Base-by-base conservation (phyloP, 2,113 vertebrate species). In the Hippocampus barbouri region DNA sequence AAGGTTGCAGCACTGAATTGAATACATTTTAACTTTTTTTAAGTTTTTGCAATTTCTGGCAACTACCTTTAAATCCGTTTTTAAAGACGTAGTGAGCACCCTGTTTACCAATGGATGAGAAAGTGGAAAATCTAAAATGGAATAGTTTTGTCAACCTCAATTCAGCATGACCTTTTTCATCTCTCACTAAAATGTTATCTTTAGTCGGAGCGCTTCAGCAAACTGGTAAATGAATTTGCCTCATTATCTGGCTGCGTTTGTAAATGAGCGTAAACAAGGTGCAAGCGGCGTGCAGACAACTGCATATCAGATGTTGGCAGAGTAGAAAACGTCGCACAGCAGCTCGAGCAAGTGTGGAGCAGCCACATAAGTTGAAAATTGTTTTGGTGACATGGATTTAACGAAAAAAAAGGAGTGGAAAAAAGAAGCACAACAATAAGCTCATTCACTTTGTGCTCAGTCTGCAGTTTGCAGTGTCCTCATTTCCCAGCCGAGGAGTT, bases 391-490 rank as follows among this genome's bases (percentile, higher is more conserved):
- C 87, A 83, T 30, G 30, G 56, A 64, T 25, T 9, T 78, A 66
- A 79, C 27, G 80, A 40, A 18, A 40, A 41, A 38, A 40, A 59
- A 49, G 18, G 20, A 62, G 34, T 38, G 34, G 34, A 34, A 81
- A 74, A 60, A 80, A 73, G 41, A 68, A 76, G 77, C 75, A 69
- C 69, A 62, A 86, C 89, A 90, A 91, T 85, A 90, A 88, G 76
- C 75, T 78, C 78, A 81, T 89, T 90, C 72, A 84, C 83, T 86
- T 92, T 89, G 68, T 91, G 91, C 90, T 75, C 81, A 86, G 82
- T 79, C 83, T 69, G 88, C 87, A 91, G 84, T 92, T 90, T 87
- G 62, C 73, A 60, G 68, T 79, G 68, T 72, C 83, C 79, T 88
- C 87, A 86, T 91, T 85, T 89, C 83, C 79, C 79, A 86, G 81